Evolutionary conservation across 2,113 vertebrate species (phyloP).

Genomic region (Clarias macrocephalus): DNA sequence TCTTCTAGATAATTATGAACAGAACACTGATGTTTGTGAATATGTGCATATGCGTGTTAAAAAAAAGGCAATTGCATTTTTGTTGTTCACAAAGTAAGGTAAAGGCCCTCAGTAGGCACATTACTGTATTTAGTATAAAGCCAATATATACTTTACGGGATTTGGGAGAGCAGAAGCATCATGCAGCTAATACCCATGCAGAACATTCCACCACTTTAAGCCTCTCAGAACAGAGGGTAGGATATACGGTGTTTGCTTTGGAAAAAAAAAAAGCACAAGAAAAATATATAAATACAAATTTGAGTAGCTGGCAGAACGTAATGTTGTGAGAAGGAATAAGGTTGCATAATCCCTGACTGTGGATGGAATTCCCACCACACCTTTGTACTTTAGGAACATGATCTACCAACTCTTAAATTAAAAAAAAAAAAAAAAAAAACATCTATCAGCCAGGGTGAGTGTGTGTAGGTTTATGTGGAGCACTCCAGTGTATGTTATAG

Average conservation of each 20-base stretch:
- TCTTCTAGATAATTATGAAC: not conserved
- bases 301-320: constrained; percentile 7
- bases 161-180: constrained; percentile 49
- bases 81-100: not conserved
- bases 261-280: constrained; percentile 27
- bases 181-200: constrained; percentile 71
- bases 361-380: constrained; percentile 25
- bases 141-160: constrained; percentile 40
- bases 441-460: not conserved
- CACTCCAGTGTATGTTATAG: not conserved
- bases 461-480: not conserved
- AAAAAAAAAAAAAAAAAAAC: not conserved
- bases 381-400: not conserved
- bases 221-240: constrained; percentile 19
- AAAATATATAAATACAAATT: constrained; percentile 29
- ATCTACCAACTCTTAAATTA: not conserved
- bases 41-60: not conserved
- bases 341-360: constrained; percentile 16
- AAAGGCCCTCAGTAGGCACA: constrained; percentile 1
- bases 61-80: not conserved
- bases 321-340: constrained; percentile 17
- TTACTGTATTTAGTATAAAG: constrained; percentile 33
- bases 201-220: constrained; percentile 40
- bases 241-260: constrained; percentile 4
- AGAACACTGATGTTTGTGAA: not conserved